Conservation (phyloP, 1,140 invertebrate genomes). For the Drosophila jambulina region DNA sequence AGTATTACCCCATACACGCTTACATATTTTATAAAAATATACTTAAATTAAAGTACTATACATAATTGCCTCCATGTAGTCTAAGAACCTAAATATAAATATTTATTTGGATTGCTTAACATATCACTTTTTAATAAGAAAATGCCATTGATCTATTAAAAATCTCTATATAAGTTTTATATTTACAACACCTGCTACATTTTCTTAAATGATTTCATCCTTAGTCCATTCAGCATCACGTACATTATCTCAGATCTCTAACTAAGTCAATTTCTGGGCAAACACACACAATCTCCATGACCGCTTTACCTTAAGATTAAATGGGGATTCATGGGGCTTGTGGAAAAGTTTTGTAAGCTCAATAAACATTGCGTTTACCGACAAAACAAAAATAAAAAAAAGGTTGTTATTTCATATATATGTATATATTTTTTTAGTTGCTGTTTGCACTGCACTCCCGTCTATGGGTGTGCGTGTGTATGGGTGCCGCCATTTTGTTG, state of each 20-base stretch:
- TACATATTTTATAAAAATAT: neutral
- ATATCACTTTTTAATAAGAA: no score
- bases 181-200: neutral
- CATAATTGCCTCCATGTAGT: accelerated
- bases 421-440: conserved; percentile 51
- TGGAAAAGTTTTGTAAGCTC: conserved; percentile 63
- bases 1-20: accelerated
- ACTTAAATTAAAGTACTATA: neutral
- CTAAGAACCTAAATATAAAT: neutral
- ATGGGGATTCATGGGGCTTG: conserved; percentile 8
- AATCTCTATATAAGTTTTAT: neutral
- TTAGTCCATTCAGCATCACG: no score
- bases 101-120: neutral
- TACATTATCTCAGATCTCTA: neutral
- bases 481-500: conserved; percentile 75
- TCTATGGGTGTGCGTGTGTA: conserved; percentile 2
- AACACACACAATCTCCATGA: conserved; percentile 29
- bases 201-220: neutral
- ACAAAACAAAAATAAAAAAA: conserved; percentile 45
- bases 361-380: conserved; percentile 78
- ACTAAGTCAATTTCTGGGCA: conserved; percentile 7
- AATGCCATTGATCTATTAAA: neutral
- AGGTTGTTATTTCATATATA: conserved; percentile 56
- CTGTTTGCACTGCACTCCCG: conserved; percentile 64
- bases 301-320: conserved; percentile 52